Evolutionary conservation across 2,113 vertebrate genomes (phyloP), one percentile per base, ranked within the genome.

Genomic region (Xyrauchen texanus): DNA sequence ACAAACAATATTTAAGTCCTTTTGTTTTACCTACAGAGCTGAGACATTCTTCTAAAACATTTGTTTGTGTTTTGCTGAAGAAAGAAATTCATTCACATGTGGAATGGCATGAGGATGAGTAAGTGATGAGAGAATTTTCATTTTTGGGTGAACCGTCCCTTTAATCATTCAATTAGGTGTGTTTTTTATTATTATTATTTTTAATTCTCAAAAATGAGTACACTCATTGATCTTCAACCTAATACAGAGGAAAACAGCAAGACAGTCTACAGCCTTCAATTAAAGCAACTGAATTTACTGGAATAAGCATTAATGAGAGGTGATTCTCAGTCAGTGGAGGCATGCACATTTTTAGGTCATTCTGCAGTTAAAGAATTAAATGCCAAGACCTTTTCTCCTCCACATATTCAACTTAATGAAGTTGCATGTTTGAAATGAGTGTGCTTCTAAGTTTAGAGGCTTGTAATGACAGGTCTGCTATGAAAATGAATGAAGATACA

Each of bases 371-470:
- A 74, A 49, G 58, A 51, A 63, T 51, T 63, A 52, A 42, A 34
- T 74, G 15, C 46, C 0, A 10, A 49, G 58, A 51, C 15, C 11
- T 49, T 49, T 74, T 7, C n/a, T 51, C 58, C 71, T 51, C 10
- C 58, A 3, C 6, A 58, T 58, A 58, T 58, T 15, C 13, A 58
- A 58, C n/a, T 8, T 21, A 15, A 73, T 61, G 57, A 73, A 74
- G 71, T 6, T 8, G 58, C 49, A 46, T 7, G 0, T 63, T 74
- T 63, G 9, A 63, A 74, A 74, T 74, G 10, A 63, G 58, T 9
- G 16, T 8, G 13, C 58, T 47, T 72, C 21, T 4, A 55, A 7
- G 12, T 71, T 72, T 60, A 34, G 11, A 63, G 15, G 8, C 21
- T 9, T 45, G 57, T 72, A 52, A 70, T 72, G 53, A 72, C 21